Evolutionary conservation across 2,888 invertebrate species (phyloP).

Genomic region (Bellardia pandia): DNA sequence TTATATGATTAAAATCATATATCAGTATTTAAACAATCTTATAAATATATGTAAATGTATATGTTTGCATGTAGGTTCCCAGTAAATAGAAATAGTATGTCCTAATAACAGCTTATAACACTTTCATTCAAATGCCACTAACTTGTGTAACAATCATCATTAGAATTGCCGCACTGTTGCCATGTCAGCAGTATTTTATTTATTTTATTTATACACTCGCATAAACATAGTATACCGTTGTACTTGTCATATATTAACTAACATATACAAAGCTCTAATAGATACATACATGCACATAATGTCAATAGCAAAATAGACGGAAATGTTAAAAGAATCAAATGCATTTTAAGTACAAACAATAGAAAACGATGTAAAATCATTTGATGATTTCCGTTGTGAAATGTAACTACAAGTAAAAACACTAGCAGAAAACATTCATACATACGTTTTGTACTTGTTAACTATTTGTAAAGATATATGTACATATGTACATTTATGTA

Average conservation of each 20-base stretch:
- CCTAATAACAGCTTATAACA: slow-evolving; percentile 57
- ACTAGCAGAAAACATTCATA: too few species aligned
- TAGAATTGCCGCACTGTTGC: slow-evolving; percentile 55
- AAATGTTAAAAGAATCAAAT: slow-evolving; percentile 60
- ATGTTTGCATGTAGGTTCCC: background rate
- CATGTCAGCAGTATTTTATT: slow-evolving; percentile 47
- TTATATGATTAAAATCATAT: too few species aligned
- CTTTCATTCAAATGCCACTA: slow-evolving; percentile 44
- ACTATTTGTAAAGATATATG: too few species aligned
- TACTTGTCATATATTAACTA: slow-evolving; percentile 10
- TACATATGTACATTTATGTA: too few species aligned
- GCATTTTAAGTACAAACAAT: slow-evolving; percentile 62
- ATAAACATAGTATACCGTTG: background rate
- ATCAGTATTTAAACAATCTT: background rate
- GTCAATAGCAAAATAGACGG: slow-evolving; percentile 35
- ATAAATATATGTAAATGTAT: background rate
- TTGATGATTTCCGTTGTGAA: slow-evolving; percentile 65
- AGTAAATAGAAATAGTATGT: slow-evolving; percentile 2
- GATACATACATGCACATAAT: slow-evolving; percentile 14
- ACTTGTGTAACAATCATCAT: slow-evolving; percentile 61
- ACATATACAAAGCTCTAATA: background rate
- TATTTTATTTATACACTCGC: background rate
- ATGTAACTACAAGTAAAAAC: slow-evolving; percentile 31
- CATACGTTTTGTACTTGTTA: too few species aligned
- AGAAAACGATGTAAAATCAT: slow-evolving; percentile 65